Evolutionary conservation across 2,113 vertebrate species (phyloP).

Genomic region (Stigmatopora nigra): DNA sequence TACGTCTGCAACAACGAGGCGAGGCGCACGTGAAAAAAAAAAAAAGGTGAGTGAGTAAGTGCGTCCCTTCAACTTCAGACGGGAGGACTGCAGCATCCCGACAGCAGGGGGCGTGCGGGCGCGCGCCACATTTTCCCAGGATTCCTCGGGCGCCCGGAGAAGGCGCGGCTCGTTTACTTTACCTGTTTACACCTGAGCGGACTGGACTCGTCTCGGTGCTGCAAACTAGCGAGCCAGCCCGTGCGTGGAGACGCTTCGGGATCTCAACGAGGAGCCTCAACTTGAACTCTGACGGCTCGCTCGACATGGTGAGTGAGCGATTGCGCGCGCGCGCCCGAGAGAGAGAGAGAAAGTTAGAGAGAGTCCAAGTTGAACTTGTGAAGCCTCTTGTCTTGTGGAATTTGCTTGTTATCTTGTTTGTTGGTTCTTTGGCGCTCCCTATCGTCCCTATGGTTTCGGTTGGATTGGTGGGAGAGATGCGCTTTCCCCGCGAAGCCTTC

Average conservation of each 20-base stretch:
- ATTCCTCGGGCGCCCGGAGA: conserved; percentile 19
- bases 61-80: too few species aligned
- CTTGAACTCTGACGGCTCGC: conserved; percentile 8
- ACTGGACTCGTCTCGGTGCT: conserved; percentile 20
- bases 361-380: not conserved
- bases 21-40: too few species aligned
- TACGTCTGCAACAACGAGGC: too few species aligned
- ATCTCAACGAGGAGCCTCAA: conserved; percentile 9
- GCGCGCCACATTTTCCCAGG: conserved; percentile 45
- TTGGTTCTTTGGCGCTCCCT: not conserved
- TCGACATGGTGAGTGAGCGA: conserved; percentile 51
- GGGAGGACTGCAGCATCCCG: not conserved
- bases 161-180: conserved; percentile 26
- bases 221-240: conserved; percentile 15
- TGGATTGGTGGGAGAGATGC: not conserved
- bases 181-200: conserved; percentile 67
- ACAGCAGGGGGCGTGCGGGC: conserved; percentile 20
- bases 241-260: not conserved
- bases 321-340: not conserved
- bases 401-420: not conserved
- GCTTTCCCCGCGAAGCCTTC: too few species aligned
- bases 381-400: not conserved
- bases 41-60: too few species aligned
- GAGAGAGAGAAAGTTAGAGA: too few species aligned
- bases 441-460: not conserved